Base-by-base conservation (phyloP, 2,888 invertebrate genomes). In the Miltochrista miniata region DNA sequence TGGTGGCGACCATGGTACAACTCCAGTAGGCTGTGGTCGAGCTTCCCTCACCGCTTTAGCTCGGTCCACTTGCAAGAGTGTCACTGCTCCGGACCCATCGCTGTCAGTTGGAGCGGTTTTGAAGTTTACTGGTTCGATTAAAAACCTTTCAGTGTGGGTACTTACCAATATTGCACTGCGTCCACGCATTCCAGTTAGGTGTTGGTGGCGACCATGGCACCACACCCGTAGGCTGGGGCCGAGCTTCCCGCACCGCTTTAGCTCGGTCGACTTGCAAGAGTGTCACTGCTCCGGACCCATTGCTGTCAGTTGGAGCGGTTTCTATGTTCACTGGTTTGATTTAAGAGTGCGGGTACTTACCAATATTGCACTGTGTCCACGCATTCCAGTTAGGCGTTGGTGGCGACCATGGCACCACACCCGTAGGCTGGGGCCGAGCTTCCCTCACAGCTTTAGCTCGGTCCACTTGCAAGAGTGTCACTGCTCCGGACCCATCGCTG, bases 151-250 rank as follows among this genome's bases (percentile, higher is more conserved):
- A 24, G 2, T 24, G 18, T 4, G 5, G 5, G 5, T 30, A 46
- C 75, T 74, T 49, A 90, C 90, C 98, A 72, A 99, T 98, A 79
- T 99, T 99, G 73, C 97, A 98, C 0, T 95, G 96, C 12, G 95
- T 96, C 99, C 99, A 99, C 0, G 98, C 96, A 84, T 99, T 98
- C 99, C 99, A 99, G 84, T 99, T 99, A 4, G 94, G 94, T 71
- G 96, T 95, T 0, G 99, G 98, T 0, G 99, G 99, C 0, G 98
- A 96, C 99, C 99, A 99, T 0, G 98, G 95, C 1, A 99, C 97
- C 0, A 98, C 97, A 0, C 96, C 96, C 0, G 94, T 94, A 0
- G 93, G 87, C 31, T 93, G 92, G 0, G 93, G 93, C 36, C 93
- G 91, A 0, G 94, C 93, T 11, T 94, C 93, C 11, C 93, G 85